These are phyloP conservation scores for Sinodicranocentrus sp. DNA, from an alignment of 2,888 invertebrate genomes.

Conservation along the genomic window DNA sequence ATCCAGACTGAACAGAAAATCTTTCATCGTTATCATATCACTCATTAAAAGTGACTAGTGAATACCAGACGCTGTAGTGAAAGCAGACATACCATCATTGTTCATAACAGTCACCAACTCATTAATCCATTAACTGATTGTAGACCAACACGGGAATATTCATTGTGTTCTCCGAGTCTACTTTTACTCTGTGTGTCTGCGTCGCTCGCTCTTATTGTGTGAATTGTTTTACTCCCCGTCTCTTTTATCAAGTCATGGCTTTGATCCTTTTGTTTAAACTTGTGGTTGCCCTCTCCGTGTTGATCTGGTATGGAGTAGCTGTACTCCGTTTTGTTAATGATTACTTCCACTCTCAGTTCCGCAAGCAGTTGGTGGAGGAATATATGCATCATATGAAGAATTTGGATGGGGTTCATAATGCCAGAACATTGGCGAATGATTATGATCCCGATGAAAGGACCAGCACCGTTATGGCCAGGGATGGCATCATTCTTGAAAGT, in stretches of 20 bases:
- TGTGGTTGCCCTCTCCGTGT: constrained; percentile 80
- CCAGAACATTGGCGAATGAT: constrained; percentile 15
- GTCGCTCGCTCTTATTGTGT: too few relatives aligned
- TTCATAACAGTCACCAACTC: constrained; percentile 30
- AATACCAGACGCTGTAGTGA: too few relatives aligned
- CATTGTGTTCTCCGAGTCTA: neutral
- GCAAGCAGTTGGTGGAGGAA: constrained; percentile 78
- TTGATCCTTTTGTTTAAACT: constrained; percentile 65
- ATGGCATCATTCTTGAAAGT: constrained; percentile 22
- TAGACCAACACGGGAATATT: constrained; percentile 27
- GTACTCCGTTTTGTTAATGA: constrained; percentile 87
- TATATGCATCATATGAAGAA: constrained; percentile 41
- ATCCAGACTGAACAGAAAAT: too few relatives aligned
- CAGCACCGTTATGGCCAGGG: constrained; percentile 27
- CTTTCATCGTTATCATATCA: too few relatives aligned
- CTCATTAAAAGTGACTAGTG: too few relatives aligned
- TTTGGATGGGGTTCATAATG: constrained; percentile 40
- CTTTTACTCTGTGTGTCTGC: neutral
- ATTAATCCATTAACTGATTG: constrained; percentile 48
- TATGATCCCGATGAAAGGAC: constrained; percentile 35
- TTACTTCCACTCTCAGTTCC: constrained; percentile 87
- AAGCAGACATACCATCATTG: too few relatives aligned
- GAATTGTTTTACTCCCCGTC: constrained; percentile 9
- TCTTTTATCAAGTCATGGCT: constrained; percentile 57
- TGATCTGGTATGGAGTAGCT: constrained; percentile 85